Percentiles rank a stretch among this genome's conserved stretches.
Conservation (phyloP, 1,140 invertebrate genomes). For the Heliconius nattereri region DNA sequence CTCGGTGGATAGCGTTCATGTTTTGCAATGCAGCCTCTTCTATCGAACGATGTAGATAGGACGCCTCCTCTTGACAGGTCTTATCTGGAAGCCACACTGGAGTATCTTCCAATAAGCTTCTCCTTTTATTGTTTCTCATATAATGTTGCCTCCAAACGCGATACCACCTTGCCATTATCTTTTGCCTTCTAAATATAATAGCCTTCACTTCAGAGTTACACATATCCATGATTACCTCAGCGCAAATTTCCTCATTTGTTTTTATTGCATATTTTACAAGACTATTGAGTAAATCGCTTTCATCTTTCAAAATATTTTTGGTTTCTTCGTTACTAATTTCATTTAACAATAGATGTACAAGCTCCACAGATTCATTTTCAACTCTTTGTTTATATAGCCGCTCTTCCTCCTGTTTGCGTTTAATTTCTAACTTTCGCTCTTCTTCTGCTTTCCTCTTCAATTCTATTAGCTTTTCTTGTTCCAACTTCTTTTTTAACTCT, state of each 20-base stretch:
- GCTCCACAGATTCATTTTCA: slow-evolving; percentile 66
- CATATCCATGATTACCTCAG: slow-evolving; percentile 76
- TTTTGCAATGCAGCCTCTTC: slow-evolving; percentile 80
- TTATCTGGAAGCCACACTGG: slow-evolving; percentile 83
- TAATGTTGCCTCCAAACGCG: slow-evolving; percentile 70
- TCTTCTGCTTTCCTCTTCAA: slow-evolving; percentile 61
- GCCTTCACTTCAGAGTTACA: slow-evolving; percentile 78
- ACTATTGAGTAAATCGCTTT: slow-evolving; percentile 61
- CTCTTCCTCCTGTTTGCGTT: slow-evolving; percentile 53
- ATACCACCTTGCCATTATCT: slow-evolving; percentile 66
- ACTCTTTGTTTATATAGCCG: slow-evolving; percentile 68
- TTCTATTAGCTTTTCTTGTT: slow-evolving; percentile 67
- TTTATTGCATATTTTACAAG: slow-evolving; percentile 72
- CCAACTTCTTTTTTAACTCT: slow-evolving; percentile 67
- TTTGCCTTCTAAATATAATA: slow-evolving; percentile 64
- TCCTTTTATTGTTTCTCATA: slow-evolving; percentile 78
- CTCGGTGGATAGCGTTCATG: slow-evolving; percentile 81
- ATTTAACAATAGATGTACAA: slow-evolving; percentile 64
- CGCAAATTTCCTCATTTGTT: slow-evolving; percentile 71
- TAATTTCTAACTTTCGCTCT: not conserved
- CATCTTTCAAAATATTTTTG: slow-evolving; percentile 63
- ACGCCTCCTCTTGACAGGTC: slow-evolving; percentile 79
- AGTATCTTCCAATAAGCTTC: slow-evolving; percentile 82
- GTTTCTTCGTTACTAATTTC: slow-evolving; percentile 73
- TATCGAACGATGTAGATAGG: slow-evolving; percentile 72